phyloP scores from a whole-genome alignment of 2,797 vertebrate species.

The Coendou prehensilis region DNA sequence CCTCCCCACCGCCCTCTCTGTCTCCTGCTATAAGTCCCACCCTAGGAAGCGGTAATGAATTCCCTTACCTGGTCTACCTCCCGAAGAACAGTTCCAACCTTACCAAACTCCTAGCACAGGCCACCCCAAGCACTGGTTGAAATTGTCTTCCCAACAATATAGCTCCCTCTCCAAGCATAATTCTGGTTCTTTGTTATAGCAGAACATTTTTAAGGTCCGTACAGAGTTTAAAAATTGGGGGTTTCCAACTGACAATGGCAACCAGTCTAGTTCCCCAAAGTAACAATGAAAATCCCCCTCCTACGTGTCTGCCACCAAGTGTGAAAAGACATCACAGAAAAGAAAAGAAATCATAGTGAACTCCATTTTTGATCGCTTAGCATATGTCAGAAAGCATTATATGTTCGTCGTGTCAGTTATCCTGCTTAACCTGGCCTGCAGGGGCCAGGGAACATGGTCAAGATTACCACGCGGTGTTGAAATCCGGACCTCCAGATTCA shows the following conservation, averaged over 20 bases:
- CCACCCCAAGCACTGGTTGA: neutral
- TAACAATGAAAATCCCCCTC: neutral
- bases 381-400: neutral
- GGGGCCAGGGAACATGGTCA: neutral
- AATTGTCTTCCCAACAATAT: neutral
- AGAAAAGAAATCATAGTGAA: neutral
- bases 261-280: neutral
- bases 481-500: neutral
- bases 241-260: neutral
- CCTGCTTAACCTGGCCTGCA: neutral
- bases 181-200: neutral
- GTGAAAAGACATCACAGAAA: neutral
- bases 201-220: slow-evolving; percentile 2
- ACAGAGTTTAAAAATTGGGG: neutral
- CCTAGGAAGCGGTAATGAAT: neutral
- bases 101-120: neutral
- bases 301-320: neutral
- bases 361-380: neutral
- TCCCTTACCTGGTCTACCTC: neutral
- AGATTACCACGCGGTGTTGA: neutral
- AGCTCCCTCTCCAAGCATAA: neutral
- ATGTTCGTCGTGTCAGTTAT: neutral
- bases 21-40: no score
- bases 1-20: neutral
- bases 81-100: neutral